Evolutionary conservation across 2,113 vertebrate genomes (phyloP), one percentile per base, ranked within the genome.

Genomic region (Hippocampus barbouri): DNA sequence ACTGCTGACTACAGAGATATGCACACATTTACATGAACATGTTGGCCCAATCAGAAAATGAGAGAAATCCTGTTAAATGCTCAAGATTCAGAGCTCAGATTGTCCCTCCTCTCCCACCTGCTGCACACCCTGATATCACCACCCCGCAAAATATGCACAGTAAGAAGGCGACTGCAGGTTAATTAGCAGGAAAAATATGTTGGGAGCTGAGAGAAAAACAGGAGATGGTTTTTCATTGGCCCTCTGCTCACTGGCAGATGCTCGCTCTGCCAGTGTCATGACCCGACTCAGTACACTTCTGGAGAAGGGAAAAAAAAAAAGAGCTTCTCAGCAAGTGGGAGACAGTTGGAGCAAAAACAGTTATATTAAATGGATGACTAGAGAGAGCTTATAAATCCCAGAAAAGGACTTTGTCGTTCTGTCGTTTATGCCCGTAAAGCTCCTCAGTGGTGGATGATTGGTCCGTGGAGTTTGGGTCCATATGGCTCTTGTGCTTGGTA

Each of bases 141-240:
- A 15, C 38, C 54, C 51, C 45, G 71, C 65, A 56, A 79, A 79
- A 75, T 75, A 56, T 73, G 75, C 81, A 84, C 82, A 87, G 78
- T 73, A 66, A 83, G 85, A 82, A 88, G 83, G 85, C 76, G 60
- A 86, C 82, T 72, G 81, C 73, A 87, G 89, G 90, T 90, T 91
- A 91, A 92, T 92, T 89, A 89, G 86, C 83, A 88, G 83, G 78
- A 86, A 82, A 86, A 89, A 87, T 85, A 81, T 85, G 87, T 80
- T 78, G 34, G 82, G 82, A 83, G 66, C 59, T 74, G 75, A 60
- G 72, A 79, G 79, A 82, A 71, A 83, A 83, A 84, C 79, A 83
- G 81, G 78, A 79, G 76, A 76, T 63, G 27, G 49, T 79, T 79
- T 88, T 82, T 83, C 81, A 77, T 78, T 84, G 85, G 87, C 76